Percentiles rank a stretch among this genome's conserved stretches.
phyloP scores from a whole-genome alignment of 2,888 invertebrate species.

The Oxycera nigricornis region DNA sequence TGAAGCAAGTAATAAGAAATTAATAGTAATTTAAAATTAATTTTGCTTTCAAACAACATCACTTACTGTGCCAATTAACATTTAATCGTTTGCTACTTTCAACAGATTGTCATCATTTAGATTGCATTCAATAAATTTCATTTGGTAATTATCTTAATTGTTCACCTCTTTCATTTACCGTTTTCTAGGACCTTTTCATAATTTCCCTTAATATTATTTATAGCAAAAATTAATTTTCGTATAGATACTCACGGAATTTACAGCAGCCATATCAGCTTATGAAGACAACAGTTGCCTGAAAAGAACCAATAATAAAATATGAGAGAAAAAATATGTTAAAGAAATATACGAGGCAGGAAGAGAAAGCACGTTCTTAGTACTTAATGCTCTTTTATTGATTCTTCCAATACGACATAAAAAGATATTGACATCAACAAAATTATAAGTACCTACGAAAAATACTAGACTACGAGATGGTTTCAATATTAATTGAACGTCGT shows the following conservation, averaged over 20 bases:
- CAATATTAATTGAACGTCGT: slow-evolving; percentile 29
- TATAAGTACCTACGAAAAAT: neutral
- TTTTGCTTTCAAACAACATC: no score
- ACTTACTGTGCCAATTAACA: no score
- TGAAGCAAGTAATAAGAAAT: no score
- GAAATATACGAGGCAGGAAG: neutral
- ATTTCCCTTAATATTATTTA: neutral
- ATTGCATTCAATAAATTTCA: neutral
- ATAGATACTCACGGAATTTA: slow-evolving; percentile 43
- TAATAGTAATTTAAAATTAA: no score
- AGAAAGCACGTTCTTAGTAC: neutral
- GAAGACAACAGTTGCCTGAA: slow-evolving; percentile 45
- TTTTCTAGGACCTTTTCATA: neutral
- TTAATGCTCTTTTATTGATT: slow-evolving; percentile 34
- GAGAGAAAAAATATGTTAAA: neutral
- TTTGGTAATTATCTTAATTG: neutral
- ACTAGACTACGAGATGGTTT: neutral
- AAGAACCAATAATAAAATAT: slow-evolving; percentile 28
- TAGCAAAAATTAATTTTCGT: slow-evolving; percentile 16
- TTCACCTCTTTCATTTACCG: neutral
- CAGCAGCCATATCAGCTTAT: slow-evolving; percentile 44
- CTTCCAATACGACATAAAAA: slow-evolving; percentile 18
- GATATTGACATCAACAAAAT: neutral
- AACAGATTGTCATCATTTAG: no score
- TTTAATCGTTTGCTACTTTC: no score